Conservation (phyloP, 2,113 vertebrate species). For the Hypomesus transpacificus region DNA sequence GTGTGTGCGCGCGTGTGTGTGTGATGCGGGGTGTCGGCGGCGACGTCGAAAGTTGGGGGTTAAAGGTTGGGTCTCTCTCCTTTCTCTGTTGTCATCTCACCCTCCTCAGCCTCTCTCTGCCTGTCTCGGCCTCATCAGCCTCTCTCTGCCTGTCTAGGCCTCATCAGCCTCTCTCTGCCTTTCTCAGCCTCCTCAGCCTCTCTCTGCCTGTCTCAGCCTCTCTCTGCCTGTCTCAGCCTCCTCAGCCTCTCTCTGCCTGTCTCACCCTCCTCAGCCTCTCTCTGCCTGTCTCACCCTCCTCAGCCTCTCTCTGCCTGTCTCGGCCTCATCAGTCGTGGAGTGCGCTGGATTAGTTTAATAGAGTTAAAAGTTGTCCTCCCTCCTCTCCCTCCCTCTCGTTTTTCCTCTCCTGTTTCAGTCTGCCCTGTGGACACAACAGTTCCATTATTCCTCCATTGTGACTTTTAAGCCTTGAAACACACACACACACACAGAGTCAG, state of each 20-base stretch:
- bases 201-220: neutral
- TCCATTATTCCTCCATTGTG: conserved; percentile 31
- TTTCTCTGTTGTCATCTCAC: neutral
- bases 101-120: neutral
- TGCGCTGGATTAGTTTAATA: conserved; percentile 23
- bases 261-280: neutral
- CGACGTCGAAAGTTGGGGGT: neutral
- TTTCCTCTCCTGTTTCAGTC: conserved; percentile 37
- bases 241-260: neutral
- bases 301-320: neutral
- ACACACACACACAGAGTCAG: neutral
- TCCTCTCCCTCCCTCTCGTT: conserved; percentile 42
- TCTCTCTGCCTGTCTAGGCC: neutral
- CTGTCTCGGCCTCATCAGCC: conserved; percentile 2
- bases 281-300: neutral
- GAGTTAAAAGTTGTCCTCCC: conserved; percentile 18
- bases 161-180: conserved; percentile 7
- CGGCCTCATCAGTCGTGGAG: neutral
- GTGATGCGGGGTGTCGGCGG: neutral
- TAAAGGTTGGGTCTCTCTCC: conserved; percentile 22
- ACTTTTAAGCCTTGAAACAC: neutral
- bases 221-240: neutral
- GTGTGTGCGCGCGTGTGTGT: neutral
- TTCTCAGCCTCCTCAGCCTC: neutral
- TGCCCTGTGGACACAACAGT: conserved; percentile 27